Percentiles rank a stretch among this genome's conserved stretches.
These are phyloP conservation scores for Rhinolophus ferrumequinum DNA, from an alignment of 2,113 vertebrate species.

Conservation along the genomic window DNA sequence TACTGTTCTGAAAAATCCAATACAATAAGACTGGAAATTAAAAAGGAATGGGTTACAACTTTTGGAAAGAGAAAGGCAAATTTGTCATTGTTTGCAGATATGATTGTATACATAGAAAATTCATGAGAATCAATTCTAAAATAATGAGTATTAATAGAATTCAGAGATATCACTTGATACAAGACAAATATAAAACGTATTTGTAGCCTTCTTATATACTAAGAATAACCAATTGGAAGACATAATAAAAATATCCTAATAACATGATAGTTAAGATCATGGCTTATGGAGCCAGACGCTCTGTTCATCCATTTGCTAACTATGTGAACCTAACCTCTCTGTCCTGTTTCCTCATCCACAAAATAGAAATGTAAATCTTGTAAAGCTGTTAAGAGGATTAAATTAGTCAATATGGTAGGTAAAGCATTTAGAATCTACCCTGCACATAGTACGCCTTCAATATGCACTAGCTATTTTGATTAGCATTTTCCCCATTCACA, in stretches of 20 bases:
- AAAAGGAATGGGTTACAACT: background rate
- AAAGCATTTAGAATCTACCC: background rate
- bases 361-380: background rate
- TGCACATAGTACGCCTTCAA: background rate
- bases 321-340: background rate
- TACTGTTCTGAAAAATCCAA: slow-evolving; percentile 59
- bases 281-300: background rate
- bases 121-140: slow-evolving; percentile 51
- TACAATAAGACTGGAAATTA: slow-evolving; percentile 35
- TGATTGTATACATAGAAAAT: slow-evolving; percentile 43
- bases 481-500: slow-evolving; percentile 12
- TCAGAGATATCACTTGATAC: background rate
- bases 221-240: slow-evolving; percentile 31
- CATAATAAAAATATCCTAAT: slow-evolving; percentile 5
- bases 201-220: slow-evolving; percentile 25
- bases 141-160: slow-evolving; percentile 53
- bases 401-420: slow-evolving; percentile 2
- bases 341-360: slow-evolving; percentile 1
- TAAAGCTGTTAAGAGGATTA: background rate
- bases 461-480: background rate
- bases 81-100: slow-evolving; percentile 48
- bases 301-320: background rate
- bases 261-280: background rate
- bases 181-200: slow-evolving; percentile 45
- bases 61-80: slow-evolving; percentile 39